Conservation (phyloP, 2,797 vertebrate genomes). For the Poliocrania exsul region DNA sequence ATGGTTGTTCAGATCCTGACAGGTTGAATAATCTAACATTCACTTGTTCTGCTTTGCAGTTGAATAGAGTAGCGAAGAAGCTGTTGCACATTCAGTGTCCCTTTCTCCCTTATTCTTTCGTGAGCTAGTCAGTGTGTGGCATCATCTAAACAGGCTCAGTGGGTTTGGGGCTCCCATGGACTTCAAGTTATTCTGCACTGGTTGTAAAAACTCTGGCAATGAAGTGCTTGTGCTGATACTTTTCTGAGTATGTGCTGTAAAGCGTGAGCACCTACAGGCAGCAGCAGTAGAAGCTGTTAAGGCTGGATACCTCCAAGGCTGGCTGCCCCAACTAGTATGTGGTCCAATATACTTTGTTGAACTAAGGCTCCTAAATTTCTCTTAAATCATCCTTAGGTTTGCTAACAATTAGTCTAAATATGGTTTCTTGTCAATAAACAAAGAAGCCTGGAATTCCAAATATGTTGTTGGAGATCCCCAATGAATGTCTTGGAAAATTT, state of each 20-base stretch:
- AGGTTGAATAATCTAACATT: neutral
- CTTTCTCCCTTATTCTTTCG: neutral
- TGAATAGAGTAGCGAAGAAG: neutral
- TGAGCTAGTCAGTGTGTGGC: neutral
- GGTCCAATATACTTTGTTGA: neutral
- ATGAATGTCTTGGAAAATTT: neutral
- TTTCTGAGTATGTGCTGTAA: neutral
- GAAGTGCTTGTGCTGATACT: neutral
- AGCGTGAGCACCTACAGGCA: neutral
- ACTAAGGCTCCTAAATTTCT: neutral
- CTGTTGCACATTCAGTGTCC: neutral
- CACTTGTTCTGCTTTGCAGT: neutral
- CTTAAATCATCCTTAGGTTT: neutral
- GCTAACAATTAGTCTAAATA: neutral
- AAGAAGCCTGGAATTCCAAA: constrained; percentile 10
- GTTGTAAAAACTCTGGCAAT: neutral
- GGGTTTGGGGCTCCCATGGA: neutral
- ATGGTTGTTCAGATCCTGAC: neutral
- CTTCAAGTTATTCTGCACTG: neutral
- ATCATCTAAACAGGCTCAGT: neutral
- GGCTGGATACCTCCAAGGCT: neutral
- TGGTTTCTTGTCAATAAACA: neutral
- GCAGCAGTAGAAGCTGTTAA: neutral
- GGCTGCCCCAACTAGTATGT: neutral
- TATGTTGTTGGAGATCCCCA: constrained; percentile 10